Evolutionary conservation across 2,797 vertebrate genomes (phyloP).

Genomic region (Tragelaphus eurycerus): DNA sequence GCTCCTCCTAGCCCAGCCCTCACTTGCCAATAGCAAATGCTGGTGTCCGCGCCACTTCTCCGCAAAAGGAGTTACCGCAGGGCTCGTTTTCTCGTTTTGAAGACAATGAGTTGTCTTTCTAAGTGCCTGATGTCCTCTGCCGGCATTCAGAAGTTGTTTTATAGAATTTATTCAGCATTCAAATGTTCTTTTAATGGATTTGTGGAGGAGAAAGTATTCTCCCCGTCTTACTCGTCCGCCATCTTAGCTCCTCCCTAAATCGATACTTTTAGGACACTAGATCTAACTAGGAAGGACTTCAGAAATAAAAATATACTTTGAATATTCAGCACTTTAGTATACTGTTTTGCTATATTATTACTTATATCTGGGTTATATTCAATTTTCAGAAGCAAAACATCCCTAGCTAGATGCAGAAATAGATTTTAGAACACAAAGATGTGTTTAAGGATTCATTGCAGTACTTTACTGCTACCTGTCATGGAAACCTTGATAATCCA

Average conservation of each 20-base stretch:
- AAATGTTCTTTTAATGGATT: too few species aligned
- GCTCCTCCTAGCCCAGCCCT: too few species aligned
- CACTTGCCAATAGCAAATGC: too few species aligned
- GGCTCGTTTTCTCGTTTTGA: too few species aligned
- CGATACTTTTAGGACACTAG: neutral
- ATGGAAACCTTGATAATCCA: neutral
- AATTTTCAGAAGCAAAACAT: constrained; percentile 25
- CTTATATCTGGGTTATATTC: constrained; percentile 16
- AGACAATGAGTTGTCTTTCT: too few species aligned
- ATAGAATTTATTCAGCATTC: too few species aligned
- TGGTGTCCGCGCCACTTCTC: too few species aligned
- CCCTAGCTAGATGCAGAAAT: neutral
- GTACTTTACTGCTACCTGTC: neutral
- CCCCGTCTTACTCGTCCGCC: too few species aligned
- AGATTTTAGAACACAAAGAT: neutral
- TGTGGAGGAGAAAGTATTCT: too few species aligned
- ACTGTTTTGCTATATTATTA: neutral
- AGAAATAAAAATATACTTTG: constrained; percentile 36
- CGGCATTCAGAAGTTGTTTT: too few species aligned
- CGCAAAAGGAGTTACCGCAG: too few species aligned
- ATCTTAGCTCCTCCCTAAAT: neutral
- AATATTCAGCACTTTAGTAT: constrained; percentile 28
- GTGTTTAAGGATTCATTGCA: neutral
- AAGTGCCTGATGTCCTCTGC: too few species aligned
- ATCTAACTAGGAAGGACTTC: constrained; percentile 10